These are phyloP conservation scores for Celastrina argiolus DNA, from an alignment of 2,888 invertebrate genomes.

Conservation along the genomic window DNA sequence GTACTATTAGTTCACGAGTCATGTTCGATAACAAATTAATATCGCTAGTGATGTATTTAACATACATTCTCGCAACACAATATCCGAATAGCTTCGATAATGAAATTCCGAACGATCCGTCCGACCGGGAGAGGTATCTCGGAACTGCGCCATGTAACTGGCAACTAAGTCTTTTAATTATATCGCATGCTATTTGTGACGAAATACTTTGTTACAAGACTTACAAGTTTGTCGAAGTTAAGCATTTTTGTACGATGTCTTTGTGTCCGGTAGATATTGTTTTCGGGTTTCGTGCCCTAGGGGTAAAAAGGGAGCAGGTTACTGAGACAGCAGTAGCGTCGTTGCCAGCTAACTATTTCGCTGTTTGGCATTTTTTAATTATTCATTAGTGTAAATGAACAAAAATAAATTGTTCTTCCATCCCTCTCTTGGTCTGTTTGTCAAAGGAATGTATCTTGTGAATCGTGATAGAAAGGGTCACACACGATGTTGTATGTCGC, in stretches of 20 bases:
- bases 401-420: no score
- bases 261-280: not conserved
- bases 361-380: no score
- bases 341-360: no score
- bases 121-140: slow-evolving; percentile 43
- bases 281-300: no score
- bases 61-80: slow-evolving; percentile 19
- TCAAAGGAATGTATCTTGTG: no score
- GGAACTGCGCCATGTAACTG: slow-evolving; percentile 52
- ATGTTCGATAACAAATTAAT: not conserved
- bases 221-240: not conserved
- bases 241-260: not conserved
- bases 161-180: slow-evolving; percentile 25
- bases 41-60: not conserved
- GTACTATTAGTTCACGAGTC: no score
- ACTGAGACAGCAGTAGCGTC: no score
- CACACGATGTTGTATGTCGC: no score
- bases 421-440: no score
- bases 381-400: no score
- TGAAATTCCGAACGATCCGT: slow-evolving; percentile 59
- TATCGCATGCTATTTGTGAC: slow-evolving; percentile 22
- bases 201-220: slow-evolving; percentile 6
- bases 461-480: no score
- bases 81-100: slow-evolving; percentile 58
- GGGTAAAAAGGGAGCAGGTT: no score